Base-by-base conservation (phyloP, 2,797 vertebrate species). In the Tinamus major region DNA sequence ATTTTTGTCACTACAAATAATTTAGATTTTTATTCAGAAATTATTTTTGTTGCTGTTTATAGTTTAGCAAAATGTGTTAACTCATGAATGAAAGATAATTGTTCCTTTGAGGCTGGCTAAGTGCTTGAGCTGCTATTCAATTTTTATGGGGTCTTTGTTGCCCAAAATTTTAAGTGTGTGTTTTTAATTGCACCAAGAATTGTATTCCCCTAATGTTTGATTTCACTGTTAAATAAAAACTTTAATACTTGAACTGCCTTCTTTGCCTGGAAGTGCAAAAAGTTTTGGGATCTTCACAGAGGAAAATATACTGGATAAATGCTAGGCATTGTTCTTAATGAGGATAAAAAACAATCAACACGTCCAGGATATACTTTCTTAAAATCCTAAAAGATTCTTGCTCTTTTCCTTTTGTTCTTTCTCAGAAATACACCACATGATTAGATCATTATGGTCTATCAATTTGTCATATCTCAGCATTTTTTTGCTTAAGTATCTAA, bases 361-460 rank as follows among this genome's bases (percentile, higher is more conserved):
- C 11, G 76, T 70, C 70, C 79, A 49, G 59, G 59, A 92, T 70
- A 79, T 8, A 62, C 78, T 89, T 53, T 71, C 68, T 77, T 85
- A 27, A 88, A 96, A 85, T 39, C 26, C 61, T 56, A 27, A 17
- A 33, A 83, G 53, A 49, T 71, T 62, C 64, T 42, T 56, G 27
- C 41, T 21, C 31, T 71, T 61, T 70, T 27, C 49, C 23, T 78
- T 59, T 27, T 68, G 21, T 67, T 82, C 84, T 62, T 29, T 39
- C 87, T 67, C 71, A 82, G 68, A 67, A 88, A 70, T 48, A 68
- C 68, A 79, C 80, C 31, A 61, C 63, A n/a, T 3, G 8, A 95
- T 94, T 93, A 91, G 84, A 96, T 89, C 92, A 96, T 96, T 91
- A 94, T 64, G 82, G 78, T 21, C 92, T 84, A 90, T 93, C 87